A percentile compares a stretch with the other conserved stretches of the same genome.
Evolutionary conservation across 2,888 invertebrate species (phyloP).

Genomic region (Drosophila kanekoi): DNA sequence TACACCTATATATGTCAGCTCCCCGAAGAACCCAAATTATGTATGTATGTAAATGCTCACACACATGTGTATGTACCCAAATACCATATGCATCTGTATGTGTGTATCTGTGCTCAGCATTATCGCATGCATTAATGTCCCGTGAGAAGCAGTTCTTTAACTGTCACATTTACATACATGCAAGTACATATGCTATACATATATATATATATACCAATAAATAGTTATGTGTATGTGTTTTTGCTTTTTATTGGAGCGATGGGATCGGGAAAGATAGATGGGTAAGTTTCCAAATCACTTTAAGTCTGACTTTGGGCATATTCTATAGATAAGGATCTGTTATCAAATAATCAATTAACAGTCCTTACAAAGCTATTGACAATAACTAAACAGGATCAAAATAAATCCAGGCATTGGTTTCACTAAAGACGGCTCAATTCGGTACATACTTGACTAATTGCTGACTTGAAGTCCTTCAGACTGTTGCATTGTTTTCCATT

Average conservation of each 20-base stretch:
- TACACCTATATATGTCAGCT: constrained; percentile 33
- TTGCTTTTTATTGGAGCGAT: constrained; percentile 15
- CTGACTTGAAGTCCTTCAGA: too few relatives aligned
- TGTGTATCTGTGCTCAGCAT: constrained; percentile 8
- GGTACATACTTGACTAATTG: too few relatives aligned
- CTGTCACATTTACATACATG: constrained; percentile 26
- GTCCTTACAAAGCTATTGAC: too few relatives aligned
- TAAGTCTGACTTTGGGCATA: too few relatives aligned
- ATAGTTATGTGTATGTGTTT: constrained; percentile 68
- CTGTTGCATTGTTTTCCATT: too few relatives aligned
- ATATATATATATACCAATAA: constrained; percentile 60
- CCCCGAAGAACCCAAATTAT: constrained; percentile 22
- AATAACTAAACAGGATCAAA: too few relatives aligned
- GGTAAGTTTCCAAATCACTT: not conserved
- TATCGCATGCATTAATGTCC: constrained; percentile 9
- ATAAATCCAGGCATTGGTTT: too few relatives aligned
- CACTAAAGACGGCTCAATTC: too few relatives aligned
- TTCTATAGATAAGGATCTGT: too few relatives aligned
- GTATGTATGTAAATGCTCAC: constrained; percentile 27
- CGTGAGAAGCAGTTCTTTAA: constrained; percentile 24
- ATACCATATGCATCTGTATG: constrained; percentile 20
- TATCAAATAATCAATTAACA: too few relatives aligned
- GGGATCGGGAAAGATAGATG: not conserved
- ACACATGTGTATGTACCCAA: constrained; percentile 15
- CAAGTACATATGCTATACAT: constrained; percentile 32